Evolutionary conservation across 2,113 vertebrate genomes (phyloP).

Genomic region (Perca flavescens): DNA sequence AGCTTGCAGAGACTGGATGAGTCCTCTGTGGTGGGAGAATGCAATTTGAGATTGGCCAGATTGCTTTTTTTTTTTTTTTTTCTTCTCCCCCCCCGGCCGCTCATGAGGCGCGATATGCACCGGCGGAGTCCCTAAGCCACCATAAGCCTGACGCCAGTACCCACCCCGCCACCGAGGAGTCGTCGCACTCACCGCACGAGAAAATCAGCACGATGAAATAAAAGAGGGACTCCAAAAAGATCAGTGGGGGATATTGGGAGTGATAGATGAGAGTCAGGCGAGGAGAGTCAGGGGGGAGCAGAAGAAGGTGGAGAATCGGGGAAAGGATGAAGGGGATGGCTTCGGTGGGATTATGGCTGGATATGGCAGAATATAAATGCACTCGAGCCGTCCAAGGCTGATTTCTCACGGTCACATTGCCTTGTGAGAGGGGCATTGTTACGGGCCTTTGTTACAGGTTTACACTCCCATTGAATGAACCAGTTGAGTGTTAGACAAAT

Average conservation of each 20-base stretch:
- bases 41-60: slow-evolving; percentile 83
- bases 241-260: slow-evolving; percentile 80
- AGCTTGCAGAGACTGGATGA: slow-evolving; percentile 56
- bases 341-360: slow-evolving; percentile 40
- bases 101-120: slow-evolving; percentile 76
- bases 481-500: neutral
- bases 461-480: neutral
- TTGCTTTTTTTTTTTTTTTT: slow-evolving; percentile 72
- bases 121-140: slow-evolving; percentile 72
- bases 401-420: slow-evolving; percentile 38
- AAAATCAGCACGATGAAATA: slow-evolving; percentile 78
- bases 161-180: slow-evolving; percentile 62
- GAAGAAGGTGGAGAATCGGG: neutral
- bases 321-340: slow-evolving; percentile 56
- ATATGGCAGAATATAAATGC: slow-evolving; percentile 55
- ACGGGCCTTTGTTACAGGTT: slow-evolving; percentile 1
- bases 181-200: slow-evolving; percentile 56
- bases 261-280: slow-evolving; percentile 66
- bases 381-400: slow-evolving; percentile 18
- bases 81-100: slow-evolving; percentile 54
- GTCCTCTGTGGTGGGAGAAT: slow-evolving; percentile 71
- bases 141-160: slow-evolving; percentile 68
- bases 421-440: slow-evolving; percentile 9
- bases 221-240: slow-evolving; percentile 79
- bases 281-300: neutral